A percentile compares a stretch with the other conserved stretches of the same genome.
phyloP scores from a whole-genome alignment of 2,888 invertebrate genomes.

The Ennomos erosarius region DNA sequence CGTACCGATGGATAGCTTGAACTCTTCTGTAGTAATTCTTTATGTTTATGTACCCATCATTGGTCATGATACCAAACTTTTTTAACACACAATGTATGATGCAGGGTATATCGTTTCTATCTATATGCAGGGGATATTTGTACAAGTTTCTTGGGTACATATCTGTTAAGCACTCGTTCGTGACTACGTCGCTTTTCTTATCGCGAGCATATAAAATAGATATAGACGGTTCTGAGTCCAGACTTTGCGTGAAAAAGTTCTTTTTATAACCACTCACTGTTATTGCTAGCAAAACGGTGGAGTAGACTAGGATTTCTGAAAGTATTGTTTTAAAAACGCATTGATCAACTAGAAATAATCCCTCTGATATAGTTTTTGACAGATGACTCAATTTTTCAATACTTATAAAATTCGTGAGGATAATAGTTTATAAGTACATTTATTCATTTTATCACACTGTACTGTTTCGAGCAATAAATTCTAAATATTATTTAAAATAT shows the following conservation, averaged over 20 bases:
- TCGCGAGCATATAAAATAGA: constrained; percentile 76
- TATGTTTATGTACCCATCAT: constrained; percentile 74
- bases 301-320: constrained; percentile 67
- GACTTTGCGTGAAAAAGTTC: constrained; percentile 65
- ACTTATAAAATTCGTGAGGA: too few relatives aligned
- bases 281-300: constrained; percentile 54
- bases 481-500: too few relatives aligned
- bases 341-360: constrained; percentile 33
- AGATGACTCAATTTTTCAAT: too few relatives aligned
- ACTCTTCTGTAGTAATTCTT: constrained; percentile 76
- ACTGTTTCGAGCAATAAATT: too few relatives aligned
- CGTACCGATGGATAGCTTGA: constrained; percentile 75
- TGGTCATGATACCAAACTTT: constrained; percentile 79
- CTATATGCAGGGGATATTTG: constrained; percentile 72
- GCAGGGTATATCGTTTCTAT: constrained; percentile 76
- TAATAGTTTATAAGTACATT: too few relatives aligned
- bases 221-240: constrained; percentile 72
- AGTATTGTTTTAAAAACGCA: constrained; percentile 40
- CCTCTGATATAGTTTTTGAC: too few relatives aligned
- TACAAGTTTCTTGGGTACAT: constrained; percentile 78
- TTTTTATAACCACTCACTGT: constrained; percentile 57
- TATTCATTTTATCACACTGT: too few relatives aligned
- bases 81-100: constrained; percentile 78
- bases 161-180: constrained; percentile 70
- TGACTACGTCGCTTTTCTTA: constrained; percentile 69